These are phyloP conservation scores for Lochmaea crataegi DNA, from an alignment of 2,888 invertebrate species.

Conservation along the genomic window DNA sequence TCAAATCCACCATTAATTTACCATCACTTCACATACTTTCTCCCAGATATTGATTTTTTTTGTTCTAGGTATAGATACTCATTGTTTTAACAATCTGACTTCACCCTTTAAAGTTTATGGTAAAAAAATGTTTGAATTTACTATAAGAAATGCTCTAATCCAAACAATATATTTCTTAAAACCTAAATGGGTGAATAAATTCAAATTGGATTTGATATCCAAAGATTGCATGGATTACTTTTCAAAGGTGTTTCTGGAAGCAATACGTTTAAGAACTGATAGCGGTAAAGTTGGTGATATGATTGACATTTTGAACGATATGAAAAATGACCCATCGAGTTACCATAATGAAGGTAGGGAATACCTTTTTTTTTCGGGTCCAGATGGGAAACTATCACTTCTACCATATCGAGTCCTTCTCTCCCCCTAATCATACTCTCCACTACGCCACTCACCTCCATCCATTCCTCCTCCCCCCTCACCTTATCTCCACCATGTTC, in stretches of 20 bases:
- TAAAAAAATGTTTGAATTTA: constrained; percentile 56
- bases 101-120: constrained; percentile 61
- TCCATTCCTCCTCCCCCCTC: no score
- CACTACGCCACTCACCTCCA: no score
- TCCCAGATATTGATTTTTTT: not conserved
- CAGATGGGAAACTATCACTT: no score
- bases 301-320: constrained; percentile 64
- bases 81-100: constrained; percentile 59
- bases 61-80: constrained; percentile 59
- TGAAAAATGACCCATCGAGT: constrained; percentile 25
- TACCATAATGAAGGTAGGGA: constrained; percentile 32
- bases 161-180: constrained; percentile 53
- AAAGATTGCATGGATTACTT: constrained; percentile 52
- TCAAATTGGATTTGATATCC: constrained; percentile 55
- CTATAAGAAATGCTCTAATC: constrained; percentile 50
- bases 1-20: no score
- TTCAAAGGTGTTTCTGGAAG: constrained; percentile 52
- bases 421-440: no score
- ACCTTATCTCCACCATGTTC: no score
- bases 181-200: constrained; percentile 48
- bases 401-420: no score
- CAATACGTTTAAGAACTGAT: constrained; percentile 46
- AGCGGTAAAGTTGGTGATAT: constrained; percentile 66
- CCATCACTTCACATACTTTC: no score
- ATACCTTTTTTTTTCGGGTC: no score